These are phyloP conservation scores for Abrostola triplasia DNA, from an alignment of 2,888 invertebrate genomes.

Conservation along the genomic window DNA sequence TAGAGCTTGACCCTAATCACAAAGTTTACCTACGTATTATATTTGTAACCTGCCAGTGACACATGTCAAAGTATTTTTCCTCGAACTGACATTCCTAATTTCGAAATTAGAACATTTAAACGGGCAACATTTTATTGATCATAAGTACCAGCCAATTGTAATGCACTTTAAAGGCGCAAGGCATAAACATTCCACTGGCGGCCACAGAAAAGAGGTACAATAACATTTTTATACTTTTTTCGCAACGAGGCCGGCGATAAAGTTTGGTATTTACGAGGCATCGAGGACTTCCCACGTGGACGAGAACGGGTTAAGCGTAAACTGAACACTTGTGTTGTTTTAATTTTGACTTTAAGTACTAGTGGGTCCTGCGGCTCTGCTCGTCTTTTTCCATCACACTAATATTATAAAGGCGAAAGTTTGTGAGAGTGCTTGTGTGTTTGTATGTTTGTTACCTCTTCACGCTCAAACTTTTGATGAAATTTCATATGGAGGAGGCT, in stretches of 20 bases:
- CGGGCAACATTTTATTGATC: neutral
- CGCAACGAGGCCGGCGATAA: slow-evolving; percentile 62
- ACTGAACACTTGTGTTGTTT: slow-evolving; percentile 22
- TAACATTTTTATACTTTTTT: slow-evolving; percentile 63
- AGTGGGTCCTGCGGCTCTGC: no score
- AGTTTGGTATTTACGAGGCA: slow-evolving; percentile 67
- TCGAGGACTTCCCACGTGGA: slow-evolving; percentile 65
- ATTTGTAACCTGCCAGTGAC: neutral
- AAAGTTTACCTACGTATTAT: no score
- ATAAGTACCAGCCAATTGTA: slow-evolving; percentile 19
- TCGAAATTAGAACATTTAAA: slow-evolving; percentile 11
- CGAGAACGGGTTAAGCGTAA: slow-evolving; percentile 30
- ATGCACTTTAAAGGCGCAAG: slow-evolving; percentile 21
- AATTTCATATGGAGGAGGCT: no score
- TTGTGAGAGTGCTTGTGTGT: no score
- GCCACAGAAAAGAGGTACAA: slow-evolving; percentile 58
- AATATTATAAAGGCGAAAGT: no score
- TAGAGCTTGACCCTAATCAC: no score
- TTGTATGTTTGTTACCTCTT: no score
- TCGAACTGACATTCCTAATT: neutral
- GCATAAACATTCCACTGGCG: slow-evolving; percentile 56
- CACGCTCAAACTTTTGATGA: no score
- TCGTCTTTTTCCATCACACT: no score
- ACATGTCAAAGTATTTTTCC: neutral
- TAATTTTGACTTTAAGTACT: neutral